phyloP scores from a whole-genome alignment of 2,888 invertebrate genomes.

The Amblyjoppa fuscipennis region DNA sequence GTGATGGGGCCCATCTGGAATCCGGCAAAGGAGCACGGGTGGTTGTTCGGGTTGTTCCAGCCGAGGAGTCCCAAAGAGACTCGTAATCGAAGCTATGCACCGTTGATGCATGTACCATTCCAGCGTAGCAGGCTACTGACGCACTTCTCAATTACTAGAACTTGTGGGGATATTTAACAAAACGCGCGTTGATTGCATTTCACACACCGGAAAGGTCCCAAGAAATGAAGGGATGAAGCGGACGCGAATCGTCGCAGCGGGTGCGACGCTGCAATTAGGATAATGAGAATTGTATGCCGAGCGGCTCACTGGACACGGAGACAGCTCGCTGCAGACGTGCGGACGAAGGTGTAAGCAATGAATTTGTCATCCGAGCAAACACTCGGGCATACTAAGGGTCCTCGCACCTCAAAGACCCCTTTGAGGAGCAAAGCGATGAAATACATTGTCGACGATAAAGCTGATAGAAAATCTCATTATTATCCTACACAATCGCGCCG shows the following conservation, averaged over 20 bases:
- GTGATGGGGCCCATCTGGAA: background rate
- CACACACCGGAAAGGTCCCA: constrained; percentile 7
- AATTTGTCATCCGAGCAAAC: constrained; percentile 29
- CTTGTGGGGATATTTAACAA: constrained; percentile 3
- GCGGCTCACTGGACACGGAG: constrained; percentile 19
- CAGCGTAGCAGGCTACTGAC: background rate
- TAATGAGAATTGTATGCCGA: constrained; percentile 54
- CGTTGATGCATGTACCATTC: background rate
- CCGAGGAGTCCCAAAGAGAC: background rate
- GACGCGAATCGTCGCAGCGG: background rate
- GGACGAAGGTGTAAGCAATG: constrained; percentile 31
- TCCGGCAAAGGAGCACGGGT: background rate
- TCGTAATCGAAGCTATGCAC: background rate
- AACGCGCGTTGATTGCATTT: constrained; percentile 49
- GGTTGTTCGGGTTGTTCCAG: background rate
- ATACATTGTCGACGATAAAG: constrained; percentile 11
- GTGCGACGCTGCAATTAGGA: constrained; percentile 55
- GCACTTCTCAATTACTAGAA: constrained; percentile 39
- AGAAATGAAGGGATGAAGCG: constrained; percentile 2
- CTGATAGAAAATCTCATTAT: constrained; percentile 13
- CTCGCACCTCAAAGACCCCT: background rate
- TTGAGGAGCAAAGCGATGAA: background rate
- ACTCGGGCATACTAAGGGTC: background rate
- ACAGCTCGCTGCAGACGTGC: constrained; percentile 29
- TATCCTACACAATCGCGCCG: background rate